Evolutionary conservation across 2,888 invertebrate species (phyloP).

Genomic region (Synanthedon formicaeformis): DNA sequence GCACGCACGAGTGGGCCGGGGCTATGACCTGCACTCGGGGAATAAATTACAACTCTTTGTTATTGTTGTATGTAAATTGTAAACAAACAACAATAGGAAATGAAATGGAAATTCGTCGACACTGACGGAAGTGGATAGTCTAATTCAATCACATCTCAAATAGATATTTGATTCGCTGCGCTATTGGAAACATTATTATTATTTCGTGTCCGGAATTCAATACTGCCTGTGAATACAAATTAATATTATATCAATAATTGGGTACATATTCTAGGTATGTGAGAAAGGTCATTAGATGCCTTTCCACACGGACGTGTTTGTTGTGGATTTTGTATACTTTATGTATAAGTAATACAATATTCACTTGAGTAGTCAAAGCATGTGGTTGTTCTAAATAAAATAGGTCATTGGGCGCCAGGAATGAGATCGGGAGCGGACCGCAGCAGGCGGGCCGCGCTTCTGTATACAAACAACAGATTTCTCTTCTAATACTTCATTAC

Average conservation of each 20-base stretch:
- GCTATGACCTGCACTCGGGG: neutral
- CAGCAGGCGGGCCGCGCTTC: neutral
- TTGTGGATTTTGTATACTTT: no score
- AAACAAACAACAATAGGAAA: neutral
- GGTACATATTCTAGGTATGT: no score
- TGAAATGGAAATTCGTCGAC: neutral
- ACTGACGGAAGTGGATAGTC: neutral
- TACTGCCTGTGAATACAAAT: no score
- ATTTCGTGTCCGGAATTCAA: no score
- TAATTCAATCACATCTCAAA: neutral
- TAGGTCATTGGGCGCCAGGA: constrained; percentile 34
- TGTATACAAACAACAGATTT: neutral
- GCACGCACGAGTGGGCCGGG: neutral
- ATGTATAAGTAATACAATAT: no score
- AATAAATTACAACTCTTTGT: neutral
- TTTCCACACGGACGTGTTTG: no score
- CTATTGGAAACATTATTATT: no score
- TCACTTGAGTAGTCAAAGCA: constrained; percentile 2
- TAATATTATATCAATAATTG: no score
- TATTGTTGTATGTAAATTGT: neutral
- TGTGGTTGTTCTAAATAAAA: constrained; percentile 16
- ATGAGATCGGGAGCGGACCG: constrained; percentile 16
- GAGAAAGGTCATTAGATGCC: no score
- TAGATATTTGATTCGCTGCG: no score
- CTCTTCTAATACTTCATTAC: no score